Percentiles rank a stretch among this genome's conserved stretches.
Conservation (phyloP, 2,797 vertebrate genomes). For the Pangasius macronema region DNA sequence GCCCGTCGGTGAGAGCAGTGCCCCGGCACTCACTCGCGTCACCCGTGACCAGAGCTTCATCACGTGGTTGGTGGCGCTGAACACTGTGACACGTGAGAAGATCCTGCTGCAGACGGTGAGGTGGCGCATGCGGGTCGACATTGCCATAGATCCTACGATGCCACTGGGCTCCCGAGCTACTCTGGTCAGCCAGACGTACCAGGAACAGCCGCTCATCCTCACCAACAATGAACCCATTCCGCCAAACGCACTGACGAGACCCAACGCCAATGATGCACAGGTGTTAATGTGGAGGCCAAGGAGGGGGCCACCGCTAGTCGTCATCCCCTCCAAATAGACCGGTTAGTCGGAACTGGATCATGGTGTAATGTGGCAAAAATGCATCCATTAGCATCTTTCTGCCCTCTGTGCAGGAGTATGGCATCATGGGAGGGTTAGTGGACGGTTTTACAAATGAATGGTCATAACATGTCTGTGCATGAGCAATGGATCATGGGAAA, state of each 20-base stretch:
- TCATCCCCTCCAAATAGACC: conserved; percentile 93
- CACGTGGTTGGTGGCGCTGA: conserved; percentile 98
- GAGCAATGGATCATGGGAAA: conserved; percentile 24
- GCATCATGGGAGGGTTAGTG: neutral
- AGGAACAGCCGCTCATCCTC: conserved; percentile 96
- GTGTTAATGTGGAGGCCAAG: conserved; percentile 99
- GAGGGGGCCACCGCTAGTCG: conserved; percentile 90
- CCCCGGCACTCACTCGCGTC: conserved; percentile 94
- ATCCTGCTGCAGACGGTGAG: conserved; percentile 96
- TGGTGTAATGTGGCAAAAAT: neutral
- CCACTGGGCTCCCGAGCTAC: conserved; percentile 91
- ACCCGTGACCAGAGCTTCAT: conserved; percentile 99
- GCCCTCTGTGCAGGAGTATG: neutral
- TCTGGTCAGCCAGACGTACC: conserved; percentile 90
- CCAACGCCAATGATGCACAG: conserved; percentile 98
- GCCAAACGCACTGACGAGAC: conserved; percentile 93
- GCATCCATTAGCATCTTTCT: neutral
- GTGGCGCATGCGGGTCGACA: conserved; percentile 99
- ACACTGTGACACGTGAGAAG: conserved; percentile 93
- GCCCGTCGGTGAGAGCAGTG: conserved; percentile 96
- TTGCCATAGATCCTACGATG: conserved; percentile 92
- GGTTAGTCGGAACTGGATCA: conserved; percentile 18
- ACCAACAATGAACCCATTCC: conserved; percentile 98
- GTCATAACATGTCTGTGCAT: conserved; percentile 2
- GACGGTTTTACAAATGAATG: neutral